Conservation (phyloP, 2,888 invertebrate species). For the Chrysodeixis includens region DNA sequence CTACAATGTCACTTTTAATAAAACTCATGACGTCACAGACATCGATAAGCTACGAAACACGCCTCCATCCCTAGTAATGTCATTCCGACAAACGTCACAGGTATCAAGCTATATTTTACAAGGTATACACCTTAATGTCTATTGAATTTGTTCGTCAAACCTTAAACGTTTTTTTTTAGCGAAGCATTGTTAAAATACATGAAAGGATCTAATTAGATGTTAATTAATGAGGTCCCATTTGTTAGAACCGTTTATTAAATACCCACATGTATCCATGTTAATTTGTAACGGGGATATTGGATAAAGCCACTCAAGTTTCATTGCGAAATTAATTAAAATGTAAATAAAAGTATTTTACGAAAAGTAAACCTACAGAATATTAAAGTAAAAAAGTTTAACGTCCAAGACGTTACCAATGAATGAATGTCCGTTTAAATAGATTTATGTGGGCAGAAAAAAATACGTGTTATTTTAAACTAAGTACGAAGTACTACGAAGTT, state of each 20-base stretch:
- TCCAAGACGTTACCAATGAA: too few relatives aligned
- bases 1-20: too few relatives aligned
- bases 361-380: too few relatives aligned
- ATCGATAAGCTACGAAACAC: too few relatives aligned
- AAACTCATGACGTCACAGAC: too few relatives aligned
- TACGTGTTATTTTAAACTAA: neutral
- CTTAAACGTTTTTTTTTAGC: neutral
- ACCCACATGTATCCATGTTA: constrained; percentile 4
- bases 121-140: too few relatives aligned
- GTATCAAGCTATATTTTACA: too few relatives aligned
- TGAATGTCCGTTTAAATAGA: too few relatives aligned
- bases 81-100: too few relatives aligned
- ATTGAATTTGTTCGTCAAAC: neutral
- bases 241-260: constrained; percentile 8
- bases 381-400: too few relatives aligned
- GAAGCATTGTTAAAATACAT: constrained; percentile 10
- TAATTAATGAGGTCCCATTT: constrained; percentile 11
- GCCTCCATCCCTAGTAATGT: too few relatives aligned
- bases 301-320: neutral
- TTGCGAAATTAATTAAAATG: constrained; percentile 5
- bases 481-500: neutral
- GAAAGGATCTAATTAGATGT: constrained; percentile 21
- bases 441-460: too few relatives aligned
- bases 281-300: neutral
- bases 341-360: constrained; percentile 1